phyloP scores from a whole-genome alignment of 2,113 vertebrate genomes.

The Oncorhynchus gorbuscha region DNA sequence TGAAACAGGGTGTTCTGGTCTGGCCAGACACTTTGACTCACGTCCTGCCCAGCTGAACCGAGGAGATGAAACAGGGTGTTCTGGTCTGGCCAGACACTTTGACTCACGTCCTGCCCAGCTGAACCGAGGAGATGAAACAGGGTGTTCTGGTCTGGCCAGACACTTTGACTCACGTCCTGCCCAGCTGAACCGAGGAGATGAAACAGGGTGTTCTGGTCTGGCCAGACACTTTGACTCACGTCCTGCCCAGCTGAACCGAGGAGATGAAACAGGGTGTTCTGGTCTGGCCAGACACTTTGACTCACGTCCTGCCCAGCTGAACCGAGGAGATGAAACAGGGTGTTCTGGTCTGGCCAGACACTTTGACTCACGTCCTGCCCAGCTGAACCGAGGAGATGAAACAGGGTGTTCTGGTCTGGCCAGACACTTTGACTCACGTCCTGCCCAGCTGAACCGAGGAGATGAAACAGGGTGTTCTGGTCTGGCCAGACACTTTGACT shows the following conservation, averaged over 20 bases:
- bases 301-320: background rate
- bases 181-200: background rate
- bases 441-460: background rate
- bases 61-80: background rate
- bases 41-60: background rate
- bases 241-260: background rate
- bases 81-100: background rate
- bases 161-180: background rate
- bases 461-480: background rate
- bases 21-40: background rate
- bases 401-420: background rate
- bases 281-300: background rate
- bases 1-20: background rate
- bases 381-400: background rate
- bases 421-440: background rate
- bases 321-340: background rate
- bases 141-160: background rate
- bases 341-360: background rate
- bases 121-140: background rate
- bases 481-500: background rate
- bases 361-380: background rate
- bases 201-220: background rate
- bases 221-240: background rate
- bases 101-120: background rate
- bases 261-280: background rate